These are phyloP conservation scores for Acanthosoma haemorrhoidale DNA, from an alignment of 2,888 invertebrate genomes.

Conservation along the genomic window DNA sequence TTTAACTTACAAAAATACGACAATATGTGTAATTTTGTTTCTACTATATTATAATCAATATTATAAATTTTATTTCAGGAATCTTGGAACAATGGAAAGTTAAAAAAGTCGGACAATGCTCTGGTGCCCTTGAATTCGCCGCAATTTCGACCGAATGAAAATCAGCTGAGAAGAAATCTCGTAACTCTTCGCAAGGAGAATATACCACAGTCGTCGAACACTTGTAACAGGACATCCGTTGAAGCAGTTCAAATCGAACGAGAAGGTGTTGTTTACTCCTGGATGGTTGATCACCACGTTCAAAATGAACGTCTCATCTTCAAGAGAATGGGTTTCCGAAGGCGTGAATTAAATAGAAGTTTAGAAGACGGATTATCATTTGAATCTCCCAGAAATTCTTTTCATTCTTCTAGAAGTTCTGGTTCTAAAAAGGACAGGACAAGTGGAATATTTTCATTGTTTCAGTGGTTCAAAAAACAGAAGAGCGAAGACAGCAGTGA, in stretches of 20 bases:
- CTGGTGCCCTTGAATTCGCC: neutral
- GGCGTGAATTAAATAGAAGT: constrained; percentile 17
- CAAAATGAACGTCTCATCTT: constrained; percentile 24
- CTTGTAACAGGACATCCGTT: neutral
- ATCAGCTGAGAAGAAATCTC: neutral
- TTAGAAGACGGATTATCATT: constrained; percentile 12
- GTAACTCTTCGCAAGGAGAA: neutral
- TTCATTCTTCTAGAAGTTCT: constrained; percentile 32
- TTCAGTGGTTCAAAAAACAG: constrained; percentile 66
- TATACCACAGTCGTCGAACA: neutral
- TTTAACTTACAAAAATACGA: neutral
- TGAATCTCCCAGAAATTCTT: neutral
- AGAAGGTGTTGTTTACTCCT: constrained; percentile 16
- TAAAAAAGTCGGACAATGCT: neutral
- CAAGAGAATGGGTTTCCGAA: constrained; percentile 1
- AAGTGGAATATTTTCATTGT: constrained; percentile 57
- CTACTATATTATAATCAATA: neutral
- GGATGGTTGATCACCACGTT: constrained; percentile 15
- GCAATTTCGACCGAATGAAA: constrained; percentile 8
- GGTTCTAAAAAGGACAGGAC: constrained; percentile 36
- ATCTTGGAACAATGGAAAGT: neutral
- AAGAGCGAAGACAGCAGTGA: constrained; percentile 41
- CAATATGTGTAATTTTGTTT: neutral
- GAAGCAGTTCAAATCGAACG: neutral
- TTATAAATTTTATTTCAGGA: neutral